Base-by-base conservation (phyloP, 2,888 invertebrate genomes). In the Chironomus tentans region DNA sequence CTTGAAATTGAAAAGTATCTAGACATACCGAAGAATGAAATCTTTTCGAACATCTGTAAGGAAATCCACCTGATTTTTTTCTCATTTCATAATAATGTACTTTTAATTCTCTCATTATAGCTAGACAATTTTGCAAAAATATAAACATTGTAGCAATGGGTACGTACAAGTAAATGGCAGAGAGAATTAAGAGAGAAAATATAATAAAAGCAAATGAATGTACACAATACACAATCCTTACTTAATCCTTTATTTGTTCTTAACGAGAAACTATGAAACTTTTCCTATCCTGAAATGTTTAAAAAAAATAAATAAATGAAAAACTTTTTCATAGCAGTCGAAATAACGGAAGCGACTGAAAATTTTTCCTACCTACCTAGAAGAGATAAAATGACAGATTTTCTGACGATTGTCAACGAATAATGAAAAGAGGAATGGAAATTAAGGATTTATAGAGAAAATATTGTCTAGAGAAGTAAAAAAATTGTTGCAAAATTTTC, bases 161-260 rank as follows among this genome's bases (percentile, higher is more conserved):
- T 15, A 56, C 15, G 2, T 15, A 56, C 6, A 18, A n/a, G 13
- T n/a, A 15, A 50, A 15, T 15, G 15, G n/a, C 2, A 18, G 18
- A 15, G 56, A 56, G 15, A 56, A 56, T 56, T 56, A 56, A 56
- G 7, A 21, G 7, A 56, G 56, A 71, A 71, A 71, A n/a, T 50
- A 71, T 28, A 71, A 72, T 70, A 47, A 21, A 70, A 47, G 47
- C 24, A 48, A 21, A 48, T 28, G 47, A 48, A 46, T 70, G 48
- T 70, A 21, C 70, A 47, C 46, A 70, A 47, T 70, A 13, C 50
- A 18, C 56, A 15, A n/a, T 15, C 56, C 48, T 61, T 46, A 72
- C 62, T 72, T 72, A 72, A 72, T 72, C 72, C 72, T 71, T 71
- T 71, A 71, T 71, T 71, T 71, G 71, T 71, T 72, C 38, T 50